Base-by-base conservation (phyloP, 2,888 invertebrate genomes). In the Megaustenia siamemsis region DNA sequence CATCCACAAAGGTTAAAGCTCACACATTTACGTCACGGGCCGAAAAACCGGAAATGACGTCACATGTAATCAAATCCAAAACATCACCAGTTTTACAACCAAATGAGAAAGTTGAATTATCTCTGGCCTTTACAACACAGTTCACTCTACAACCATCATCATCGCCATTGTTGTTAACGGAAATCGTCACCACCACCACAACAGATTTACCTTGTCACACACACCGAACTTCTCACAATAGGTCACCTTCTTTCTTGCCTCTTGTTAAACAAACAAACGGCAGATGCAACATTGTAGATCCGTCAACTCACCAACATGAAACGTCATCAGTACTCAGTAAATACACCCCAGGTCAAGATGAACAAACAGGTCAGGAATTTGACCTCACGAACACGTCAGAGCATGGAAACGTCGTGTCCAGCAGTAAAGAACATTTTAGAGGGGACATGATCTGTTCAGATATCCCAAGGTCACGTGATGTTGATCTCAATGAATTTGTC, bases 221-320 rank as follows among this genome's bases (percentile, higher is more conserved):
- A 40, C 66, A 66, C 1, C n/a, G 69, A 38, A 4, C 40, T n/a
- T 12, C 80, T 0, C 69, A 69, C 0, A 80, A 69, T 32, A 69
- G 53, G 38, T 80, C 79, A 15, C 79, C 79, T 8, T 79, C 80
- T 15, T 53, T 80, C 10, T 69, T 80, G 24, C 80, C 80, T 21
- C n/a, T 80, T 18, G 35, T 40, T 32, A 68, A 69, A 28, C 80
- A 56, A 6, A 28, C 1, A 8, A 49, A n/a, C 18, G 21, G 1
- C 24, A 49, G 21, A 73, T 21, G 35, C 15, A 21, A 1, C 21
- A 73, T 0, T 18, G 4, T 35, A 0, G 10, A 73, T 21, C 45
- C 71, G 18, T 43, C 32, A 18, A 21, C 32, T 32, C 32, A 49
- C 32, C 28, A 49, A 32, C 10, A 21, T 24, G 69, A 69, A 2